These are phyloP conservation scores for Branchellion lobata DNA, from an alignment of 2,888 invertebrate genomes.

Conservation along the genomic window DNA sequence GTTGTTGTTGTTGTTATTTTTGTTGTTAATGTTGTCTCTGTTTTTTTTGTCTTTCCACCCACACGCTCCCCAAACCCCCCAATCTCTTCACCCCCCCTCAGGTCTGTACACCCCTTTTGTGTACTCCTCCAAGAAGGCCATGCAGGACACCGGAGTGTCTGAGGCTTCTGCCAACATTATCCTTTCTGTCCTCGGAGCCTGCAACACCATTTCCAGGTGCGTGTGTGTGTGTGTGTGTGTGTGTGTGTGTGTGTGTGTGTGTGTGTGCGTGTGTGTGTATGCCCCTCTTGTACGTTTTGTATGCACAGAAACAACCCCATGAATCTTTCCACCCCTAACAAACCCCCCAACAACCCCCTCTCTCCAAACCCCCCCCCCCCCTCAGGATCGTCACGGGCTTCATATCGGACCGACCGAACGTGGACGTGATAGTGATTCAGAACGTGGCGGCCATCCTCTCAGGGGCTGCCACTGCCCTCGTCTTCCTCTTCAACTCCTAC, in stretches of 20 bases:
- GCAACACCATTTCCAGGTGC: conserved; percentile 48
- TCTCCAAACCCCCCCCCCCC: no score
- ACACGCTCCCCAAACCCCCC: no score
- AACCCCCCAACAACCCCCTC: no score
- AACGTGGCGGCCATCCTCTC: conserved; percentile 83
- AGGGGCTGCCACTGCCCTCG: conserved; percentile 82
- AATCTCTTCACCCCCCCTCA: neutral
- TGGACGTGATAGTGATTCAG: conserved; percentile 82
- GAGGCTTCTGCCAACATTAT: conserved; percentile 63
- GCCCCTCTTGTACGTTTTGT: no score
- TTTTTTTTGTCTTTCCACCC: no score
- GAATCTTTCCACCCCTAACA: no score
- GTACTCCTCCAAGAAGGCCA: conserved; percentile 55
- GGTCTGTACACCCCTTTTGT: conserved; percentile 55
- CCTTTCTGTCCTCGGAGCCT: conserved; percentile 61
- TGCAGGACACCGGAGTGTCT: conserved; percentile 54
- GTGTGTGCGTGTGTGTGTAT: neutral
- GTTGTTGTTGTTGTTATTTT: no score
- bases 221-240: neutral
- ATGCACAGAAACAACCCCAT: no score
- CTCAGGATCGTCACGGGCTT: conserved; percentile 66
- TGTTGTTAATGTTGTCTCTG: no score
- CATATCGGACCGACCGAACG: conserved; percentile 72
- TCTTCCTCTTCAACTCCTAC: conserved; percentile 69
- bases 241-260: neutral